phyloP scores from a whole-genome alignment of 1,140 invertebrate genomes.

The Conus ventricosus region DNA sequence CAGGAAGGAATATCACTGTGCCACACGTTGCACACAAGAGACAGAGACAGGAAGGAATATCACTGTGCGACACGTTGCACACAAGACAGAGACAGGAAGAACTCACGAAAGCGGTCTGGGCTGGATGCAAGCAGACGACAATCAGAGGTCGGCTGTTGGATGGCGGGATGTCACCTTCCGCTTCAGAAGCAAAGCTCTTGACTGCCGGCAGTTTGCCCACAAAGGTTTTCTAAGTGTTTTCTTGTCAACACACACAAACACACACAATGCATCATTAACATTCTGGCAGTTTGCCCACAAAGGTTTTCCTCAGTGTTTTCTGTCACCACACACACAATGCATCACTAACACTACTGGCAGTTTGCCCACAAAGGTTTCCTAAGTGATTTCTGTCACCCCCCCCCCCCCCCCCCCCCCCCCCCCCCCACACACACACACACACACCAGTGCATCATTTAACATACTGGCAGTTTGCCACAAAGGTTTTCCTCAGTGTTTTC shows the following conservation, averaged over 20 bases:
- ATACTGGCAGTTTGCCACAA: too few species aligned
- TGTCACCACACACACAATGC: constrained; percentile 41
- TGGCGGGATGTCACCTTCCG: constrained; percentile 17
- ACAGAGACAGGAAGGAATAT: too few species aligned
- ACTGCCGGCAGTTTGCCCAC: constrained; percentile 41
- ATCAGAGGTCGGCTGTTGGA: constrained; percentile 51
- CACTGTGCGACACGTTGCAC: too few species aligned
- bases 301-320: constrained; percentile 64
- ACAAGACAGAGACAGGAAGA: too few species aligned
- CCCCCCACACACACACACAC: not conserved
- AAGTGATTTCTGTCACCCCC: constrained; percentile 63
- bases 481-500: constrained; percentile 64
- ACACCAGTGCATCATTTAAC: too few species aligned
- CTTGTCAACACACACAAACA: constrained; percentile 48
- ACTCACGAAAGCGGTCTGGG: constrained; percentile 64
- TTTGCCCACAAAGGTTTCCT: constrained; percentile 53
- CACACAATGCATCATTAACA: too few species aligned
- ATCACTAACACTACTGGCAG: constrained; percentile 27
- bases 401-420: too few species aligned
- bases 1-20: too few species aligned
- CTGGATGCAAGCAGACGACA: constrained; percentile 67
- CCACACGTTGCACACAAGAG: too few species aligned
- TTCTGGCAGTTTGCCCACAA: too few species aligned
- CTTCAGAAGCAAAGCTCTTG: constrained; percentile 2
- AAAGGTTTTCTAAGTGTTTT: constrained; percentile 64